Conservation (phyloP, 2,888 invertebrate species). For the Fragum sueziense region DNA sequence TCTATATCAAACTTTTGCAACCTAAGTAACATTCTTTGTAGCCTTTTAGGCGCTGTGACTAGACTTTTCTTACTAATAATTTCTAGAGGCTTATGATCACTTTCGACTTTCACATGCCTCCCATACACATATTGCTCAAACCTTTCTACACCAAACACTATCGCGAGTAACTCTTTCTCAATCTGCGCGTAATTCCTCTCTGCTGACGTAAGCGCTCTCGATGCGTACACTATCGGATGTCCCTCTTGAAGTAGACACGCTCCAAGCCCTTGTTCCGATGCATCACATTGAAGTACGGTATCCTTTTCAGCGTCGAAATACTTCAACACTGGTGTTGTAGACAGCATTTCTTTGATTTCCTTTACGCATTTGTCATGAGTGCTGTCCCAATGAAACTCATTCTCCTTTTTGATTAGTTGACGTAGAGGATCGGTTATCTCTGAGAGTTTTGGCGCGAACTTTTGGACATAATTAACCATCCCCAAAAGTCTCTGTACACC, state of each 20-base stretch:
- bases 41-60: slow-evolving; percentile 26
- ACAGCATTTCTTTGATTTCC: slow-evolving; percentile 13
- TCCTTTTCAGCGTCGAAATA: slow-evolving; percentile 34
- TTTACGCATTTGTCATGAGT: slow-evolving; percentile 28
- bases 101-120: slow-evolving; percentile 45
- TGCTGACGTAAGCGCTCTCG: slow-evolving; percentile 47
- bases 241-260: slow-evolving; percentile 58
- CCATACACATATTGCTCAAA: slow-evolving; percentile 54
- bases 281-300: slow-evolving; percentile 32
- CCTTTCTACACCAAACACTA: slow-evolving; percentile 49
- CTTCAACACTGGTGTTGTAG: slow-evolving; percentile 28
- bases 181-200: slow-evolving; percentile 56
- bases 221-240: slow-evolving; percentile 59
- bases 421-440: slow-evolving; percentile 37
- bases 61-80: slow-evolving; percentile 38
- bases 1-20: slow-evolving; percentile 49
- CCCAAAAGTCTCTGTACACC: slow-evolving; percentile 32
- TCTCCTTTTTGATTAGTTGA: slow-evolving; percentile 29
- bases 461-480: slow-evolving; percentile 36
- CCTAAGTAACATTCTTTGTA: slow-evolving; percentile 40
- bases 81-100: slow-evolving; percentile 56
- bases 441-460: slow-evolving; percentile 33
- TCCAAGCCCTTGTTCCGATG: slow-evolving; percentile 48
- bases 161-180: slow-evolving; percentile 53
- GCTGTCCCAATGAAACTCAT: slow-evolving; percentile 34